phyloP scores from a whole-genome alignment of 2,888 invertebrate species.

The Eustalomyia histrio region DNA sequence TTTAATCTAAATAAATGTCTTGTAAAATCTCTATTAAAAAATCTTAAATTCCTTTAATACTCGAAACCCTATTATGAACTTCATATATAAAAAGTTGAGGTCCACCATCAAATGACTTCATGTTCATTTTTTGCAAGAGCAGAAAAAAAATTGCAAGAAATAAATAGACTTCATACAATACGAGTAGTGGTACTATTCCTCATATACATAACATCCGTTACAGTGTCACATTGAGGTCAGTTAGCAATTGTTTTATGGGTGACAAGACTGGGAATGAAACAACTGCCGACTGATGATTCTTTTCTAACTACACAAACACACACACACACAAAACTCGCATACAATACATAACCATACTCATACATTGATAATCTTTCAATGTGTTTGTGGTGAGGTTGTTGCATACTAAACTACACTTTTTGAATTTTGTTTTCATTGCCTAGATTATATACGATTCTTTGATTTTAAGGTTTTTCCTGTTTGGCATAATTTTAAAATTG shows the following conservation, averaged over 20 bases:
- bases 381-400: slow-evolving; percentile 49
- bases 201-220: slow-evolving; percentile 47
- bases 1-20: too few relatives aligned
- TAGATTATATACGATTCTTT: slow-evolving; percentile 59
- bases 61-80: too few relatives aligned
- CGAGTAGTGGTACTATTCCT: neutral
- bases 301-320: neutral
- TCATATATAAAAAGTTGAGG: slow-evolving; percentile 4
- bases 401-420: slow-evolving; percentile 18
- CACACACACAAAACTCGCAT: neutral
- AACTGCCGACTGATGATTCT: slow-evolving; percentile 53
- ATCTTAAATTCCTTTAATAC: neutral
- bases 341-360: neutral
- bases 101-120: slow-evolving; percentile 37
- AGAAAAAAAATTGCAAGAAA: slow-evolving; percentile 30
- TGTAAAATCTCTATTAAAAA: neutral
- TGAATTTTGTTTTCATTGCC: slow-evolving; percentile 57
- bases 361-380: slow-evolving; percentile 13
- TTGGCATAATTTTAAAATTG: slow-evolving; percentile 54
- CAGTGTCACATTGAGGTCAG: slow-evolving; percentile 72
- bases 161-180: slow-evolving; percentile 22
- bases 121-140: slow-evolving; percentile 34
- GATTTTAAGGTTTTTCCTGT: slow-evolving; percentile 57
- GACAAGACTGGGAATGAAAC: slow-evolving; percentile 62
- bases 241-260: slow-evolving; percentile 76